Percentiles rank a stretch among this genome's conserved stretches.
Conservation (phyloP, 2,888 invertebrate species). For the Marasmarcha lunaedactyla region DNA sequence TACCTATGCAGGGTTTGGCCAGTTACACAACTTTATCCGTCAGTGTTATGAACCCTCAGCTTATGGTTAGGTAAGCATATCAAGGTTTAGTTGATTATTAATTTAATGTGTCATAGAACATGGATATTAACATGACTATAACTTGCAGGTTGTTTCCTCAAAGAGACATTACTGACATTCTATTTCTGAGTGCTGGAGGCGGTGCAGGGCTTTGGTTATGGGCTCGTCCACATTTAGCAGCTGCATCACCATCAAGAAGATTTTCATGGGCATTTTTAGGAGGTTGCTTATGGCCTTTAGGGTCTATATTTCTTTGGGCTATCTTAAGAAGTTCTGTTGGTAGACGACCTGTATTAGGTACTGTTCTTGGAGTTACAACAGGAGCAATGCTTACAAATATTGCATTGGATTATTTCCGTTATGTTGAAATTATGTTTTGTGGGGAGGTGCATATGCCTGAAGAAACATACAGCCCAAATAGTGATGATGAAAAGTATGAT, state of each 20-base stretch:
- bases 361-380: constrained; percentile 77
- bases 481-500: constrained; percentile 68
- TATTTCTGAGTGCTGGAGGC: constrained; percentile 83
- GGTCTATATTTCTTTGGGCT: constrained; percentile 91
- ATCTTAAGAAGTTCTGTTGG: constrained; percentile 84
- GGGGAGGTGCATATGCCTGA: constrained; percentile 60
- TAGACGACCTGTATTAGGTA: constrained; percentile 74
- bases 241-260: constrained; percentile 71
- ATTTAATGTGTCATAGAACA: too few species aligned
- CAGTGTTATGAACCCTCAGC: constrained; percentile 86
- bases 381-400: constrained; percentile 74
- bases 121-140: too few species aligned
- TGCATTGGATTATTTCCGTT: constrained; percentile 74
- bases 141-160: constrained; percentile 76
- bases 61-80: constrained; percentile 79
- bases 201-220: constrained; percentile 89
- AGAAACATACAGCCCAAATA: constrained; percentile 54
- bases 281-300: constrained; percentile 87
- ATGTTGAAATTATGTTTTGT: constrained; percentile 72
- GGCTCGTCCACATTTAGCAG: constrained; percentile 80
- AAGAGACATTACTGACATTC: constrained; percentile 82
- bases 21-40: constrained; percentile 84
- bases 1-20: constrained; percentile 79
- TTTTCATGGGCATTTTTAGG: constrained; percentile 81
- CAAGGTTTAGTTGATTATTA: too few species aligned